Evolutionary conservation across 2,888 invertebrate genomes (phyloP).

Genomic region (Dusona sp.): DNA sequence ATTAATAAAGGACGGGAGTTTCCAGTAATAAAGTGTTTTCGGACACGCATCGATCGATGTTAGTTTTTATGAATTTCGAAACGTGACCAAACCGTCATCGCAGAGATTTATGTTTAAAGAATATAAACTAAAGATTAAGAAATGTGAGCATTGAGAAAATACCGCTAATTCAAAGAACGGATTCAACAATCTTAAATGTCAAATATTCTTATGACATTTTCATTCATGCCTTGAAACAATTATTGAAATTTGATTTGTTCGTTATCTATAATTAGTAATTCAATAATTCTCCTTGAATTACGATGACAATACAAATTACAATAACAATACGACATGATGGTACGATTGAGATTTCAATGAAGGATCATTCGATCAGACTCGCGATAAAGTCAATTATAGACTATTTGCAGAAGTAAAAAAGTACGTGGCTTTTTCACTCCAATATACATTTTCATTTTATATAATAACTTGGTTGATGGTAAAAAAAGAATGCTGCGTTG

Average conservation of each 20-base stretch:
- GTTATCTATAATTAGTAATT: not conserved
- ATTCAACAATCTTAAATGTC: not conserved
- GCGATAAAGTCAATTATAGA: not conserved
- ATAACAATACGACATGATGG: not conserved
- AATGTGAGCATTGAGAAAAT: no score
- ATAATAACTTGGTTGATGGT: not conserved
- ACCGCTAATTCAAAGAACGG: not conserved
- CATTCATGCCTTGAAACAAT: conserved; percentile 11
- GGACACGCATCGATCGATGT: no score
- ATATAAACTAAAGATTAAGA: no score
- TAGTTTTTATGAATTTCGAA: no score
- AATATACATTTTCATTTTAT: not conserved
- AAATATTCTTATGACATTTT: not conserved
- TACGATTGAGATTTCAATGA: not conserved
- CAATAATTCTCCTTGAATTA: not conserved
- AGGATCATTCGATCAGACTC: not conserved
- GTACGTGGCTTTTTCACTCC: no score
- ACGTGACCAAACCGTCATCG: no score
- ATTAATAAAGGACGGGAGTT: no score
- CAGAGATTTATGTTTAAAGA: no score
- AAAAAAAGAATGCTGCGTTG: not conserved
- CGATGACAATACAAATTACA: not conserved
- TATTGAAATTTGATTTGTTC: not conserved
- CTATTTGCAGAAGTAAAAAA: not conserved
- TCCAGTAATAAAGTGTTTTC: no score